Conservation (phyloP, 2,888 invertebrate genomes). For the Gasteruption jaculator region DNA sequence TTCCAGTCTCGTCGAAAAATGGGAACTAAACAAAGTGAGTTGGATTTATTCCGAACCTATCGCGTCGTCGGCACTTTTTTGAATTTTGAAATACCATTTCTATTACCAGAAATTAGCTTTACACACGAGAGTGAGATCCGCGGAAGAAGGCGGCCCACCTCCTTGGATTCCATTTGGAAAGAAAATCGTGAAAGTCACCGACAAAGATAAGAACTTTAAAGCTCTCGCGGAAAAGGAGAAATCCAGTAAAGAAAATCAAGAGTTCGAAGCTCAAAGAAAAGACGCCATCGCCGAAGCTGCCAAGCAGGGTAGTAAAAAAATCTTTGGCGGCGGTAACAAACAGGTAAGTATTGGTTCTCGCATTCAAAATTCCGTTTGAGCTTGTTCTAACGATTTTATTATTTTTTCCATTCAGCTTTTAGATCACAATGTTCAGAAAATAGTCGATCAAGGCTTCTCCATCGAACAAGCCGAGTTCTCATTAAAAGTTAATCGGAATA, state of each 20-base stretch:
- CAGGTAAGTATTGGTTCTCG: conserved; percentile 34
- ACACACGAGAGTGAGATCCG: conserved; percentile 54
- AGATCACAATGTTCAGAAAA: conserved; percentile 73
- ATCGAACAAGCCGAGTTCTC: conserved; percentile 74
- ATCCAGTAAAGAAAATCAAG: conserved; percentile 66
- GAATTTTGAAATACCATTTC: conserved; percentile 8
- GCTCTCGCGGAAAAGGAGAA: conserved; percentile 63
- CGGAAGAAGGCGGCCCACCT: conserved; percentile 76
- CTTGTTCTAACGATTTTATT: conserved; percentile 1
- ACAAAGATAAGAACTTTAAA: conserved; percentile 67
- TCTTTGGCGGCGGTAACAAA: conserved; percentile 57
- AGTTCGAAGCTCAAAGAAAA: conserved; percentile 85
- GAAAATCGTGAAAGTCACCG: conserved; percentile 59
- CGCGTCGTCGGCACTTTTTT: conserved; percentile 24
- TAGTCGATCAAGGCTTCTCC: conserved; percentile 74
- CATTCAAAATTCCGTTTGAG: neutral
- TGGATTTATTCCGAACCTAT: conserved; percentile 1
- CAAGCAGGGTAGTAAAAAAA: conserved; percentile 58
- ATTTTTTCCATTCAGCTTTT: conserved; percentile 53
- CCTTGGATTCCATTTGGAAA: conserved; percentile 91
- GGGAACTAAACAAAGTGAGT: conserved; percentile 66
- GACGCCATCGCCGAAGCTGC: conserved; percentile 87
- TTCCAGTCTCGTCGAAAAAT: conserved; percentile 77
- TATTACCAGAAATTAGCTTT: conserved; percentile 42
- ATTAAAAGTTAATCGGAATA: conserved; percentile 66